Evolutionary conservation across 2,888 invertebrate genomes (phyloP).

Genomic region (Xylota sylvarum): DNA sequence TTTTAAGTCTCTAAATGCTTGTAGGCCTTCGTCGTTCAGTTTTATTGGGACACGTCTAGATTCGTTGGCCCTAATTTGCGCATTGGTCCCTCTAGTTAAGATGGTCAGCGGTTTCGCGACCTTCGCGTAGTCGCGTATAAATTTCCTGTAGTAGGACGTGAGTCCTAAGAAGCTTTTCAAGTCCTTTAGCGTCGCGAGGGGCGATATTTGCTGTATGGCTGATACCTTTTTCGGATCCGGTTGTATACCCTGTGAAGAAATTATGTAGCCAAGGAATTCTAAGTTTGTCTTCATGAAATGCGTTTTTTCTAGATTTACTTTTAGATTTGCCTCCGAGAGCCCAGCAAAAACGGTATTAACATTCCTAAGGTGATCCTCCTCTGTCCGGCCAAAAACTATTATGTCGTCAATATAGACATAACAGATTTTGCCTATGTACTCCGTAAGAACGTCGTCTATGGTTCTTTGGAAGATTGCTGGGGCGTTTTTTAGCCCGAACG

Average conservation of each 20-base stretch:
- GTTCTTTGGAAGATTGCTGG: not conserved
- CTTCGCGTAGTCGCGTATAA: not conserved
- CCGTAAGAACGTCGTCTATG: not conserved
- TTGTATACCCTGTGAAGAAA: too few relatives aligned
- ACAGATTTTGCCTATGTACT: not conserved
- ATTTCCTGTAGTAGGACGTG: not conserved
- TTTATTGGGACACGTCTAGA: not conserved
- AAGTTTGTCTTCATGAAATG: not conserved
- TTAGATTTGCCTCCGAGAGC: not conserved
- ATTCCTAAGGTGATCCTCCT: not conserved
- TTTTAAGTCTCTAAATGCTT: too few relatives aligned
- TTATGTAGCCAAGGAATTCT: too few relatives aligned
- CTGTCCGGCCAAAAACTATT: not conserved
- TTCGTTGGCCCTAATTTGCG: not conserved
- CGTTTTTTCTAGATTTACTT: not conserved
- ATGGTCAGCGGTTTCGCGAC: not conserved
- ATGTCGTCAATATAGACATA: too few relatives aligned
- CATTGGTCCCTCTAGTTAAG: not conserved
- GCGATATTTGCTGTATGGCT: not conserved
- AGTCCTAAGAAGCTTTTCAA: not conserved
- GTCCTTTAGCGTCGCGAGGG: not conserved
- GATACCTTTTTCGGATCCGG: not conserved
- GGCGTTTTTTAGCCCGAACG: too few relatives aligned
- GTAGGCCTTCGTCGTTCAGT: not conserved
- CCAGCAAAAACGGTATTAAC: not conserved